phyloP scores from a whole-genome alignment of 2,888 invertebrate genomes.

The Agonopterix subpropinquella region DNA sequence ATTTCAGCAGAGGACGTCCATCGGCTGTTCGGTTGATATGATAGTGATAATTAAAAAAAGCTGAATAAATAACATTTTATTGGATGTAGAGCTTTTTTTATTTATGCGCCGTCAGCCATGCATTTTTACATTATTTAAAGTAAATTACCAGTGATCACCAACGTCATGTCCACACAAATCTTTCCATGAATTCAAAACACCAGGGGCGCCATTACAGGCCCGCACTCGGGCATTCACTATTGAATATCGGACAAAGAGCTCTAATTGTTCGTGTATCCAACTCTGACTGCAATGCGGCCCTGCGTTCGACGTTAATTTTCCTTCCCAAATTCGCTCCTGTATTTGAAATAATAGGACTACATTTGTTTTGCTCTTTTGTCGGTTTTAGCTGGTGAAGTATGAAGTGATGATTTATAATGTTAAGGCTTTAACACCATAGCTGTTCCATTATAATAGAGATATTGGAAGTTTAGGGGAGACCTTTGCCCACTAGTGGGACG shows the following conservation, averaged over 20 bases:
- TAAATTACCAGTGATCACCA: no score
- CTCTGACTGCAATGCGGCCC: slow-evolving; percentile 1
- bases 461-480: no score
- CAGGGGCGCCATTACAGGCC: slow-evolving; percentile 35
- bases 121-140: no score
- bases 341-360: slow-evolving; percentile 8
- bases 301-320: slow-evolving; percentile 7
- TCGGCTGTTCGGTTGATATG: no score
- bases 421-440: no score
- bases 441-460: no score
- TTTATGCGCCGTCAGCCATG: no score
- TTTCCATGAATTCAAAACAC: slow-evolving; percentile 33
- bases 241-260: slow-evolving; percentile 66
- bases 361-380: not conserved
- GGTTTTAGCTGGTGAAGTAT: not conserved
- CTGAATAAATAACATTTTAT: no score
- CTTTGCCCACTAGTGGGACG: no score
- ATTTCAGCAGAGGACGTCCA: no score
- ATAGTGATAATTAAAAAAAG: no score
- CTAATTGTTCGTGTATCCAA: slow-evolving; percentile 52
- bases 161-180: slow-evolving; percentile 20
- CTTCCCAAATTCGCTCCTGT: slow-evolving; percentile 8
- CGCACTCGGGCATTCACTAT: slow-evolving; percentile 41
- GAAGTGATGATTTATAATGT: not conserved
- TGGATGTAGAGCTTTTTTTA: no score